Evolutionary conservation across 2,888 invertebrate species (phyloP).

Genomic region (Marasmarcha lunaedactyla): DNA sequence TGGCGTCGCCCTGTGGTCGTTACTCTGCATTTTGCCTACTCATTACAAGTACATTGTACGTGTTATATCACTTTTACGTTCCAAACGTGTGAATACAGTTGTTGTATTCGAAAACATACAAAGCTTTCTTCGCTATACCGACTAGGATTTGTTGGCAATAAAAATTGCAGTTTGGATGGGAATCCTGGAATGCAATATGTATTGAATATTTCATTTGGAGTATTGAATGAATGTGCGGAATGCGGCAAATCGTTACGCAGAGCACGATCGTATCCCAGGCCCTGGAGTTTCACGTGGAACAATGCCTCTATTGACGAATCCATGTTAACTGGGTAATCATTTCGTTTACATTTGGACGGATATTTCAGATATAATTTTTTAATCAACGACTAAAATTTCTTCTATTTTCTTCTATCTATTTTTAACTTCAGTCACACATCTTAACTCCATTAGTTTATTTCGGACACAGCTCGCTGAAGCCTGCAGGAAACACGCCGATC

Average conservation of each 20-base stretch:
- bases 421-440: too few relatives aligned
- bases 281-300: slow-evolving; percentile 9
- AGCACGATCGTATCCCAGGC: slow-evolving; percentile 11
- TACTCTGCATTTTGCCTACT: too few relatives aligned
- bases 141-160: too few relatives aligned
- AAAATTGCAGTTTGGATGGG: slow-evolving; percentile 31
- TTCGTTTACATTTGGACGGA: too few relatives aligned
- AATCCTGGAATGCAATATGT: slow-evolving; percentile 31
- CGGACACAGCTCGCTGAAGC: slow-evolving; percentile 64
- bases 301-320: slow-evolving; percentile 5
- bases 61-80: background rate
- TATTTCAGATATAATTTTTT: too few relatives aligned
- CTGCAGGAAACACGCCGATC: slow-evolving; percentile 61
- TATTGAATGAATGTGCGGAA: slow-evolving; percentile 39
- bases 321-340: too few relatives aligned
- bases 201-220: slow-evolving; percentile 50
- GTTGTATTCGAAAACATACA: background rate
- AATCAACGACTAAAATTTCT: too few relatives aligned
- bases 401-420: too few relatives aligned
- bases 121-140: too few relatives aligned
- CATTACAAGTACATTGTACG: too few relatives aligned
- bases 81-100: background rate
- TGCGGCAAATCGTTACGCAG: slow-evolving; percentile 10
- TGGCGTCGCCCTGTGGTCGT: too few relatives aligned
- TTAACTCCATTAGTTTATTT: too few relatives aligned